Evolutionary conservation across 2,888 invertebrate species (phyloP), one percentile per base, ranked within the genome.

Genomic region (Junonia oenone): DNA sequence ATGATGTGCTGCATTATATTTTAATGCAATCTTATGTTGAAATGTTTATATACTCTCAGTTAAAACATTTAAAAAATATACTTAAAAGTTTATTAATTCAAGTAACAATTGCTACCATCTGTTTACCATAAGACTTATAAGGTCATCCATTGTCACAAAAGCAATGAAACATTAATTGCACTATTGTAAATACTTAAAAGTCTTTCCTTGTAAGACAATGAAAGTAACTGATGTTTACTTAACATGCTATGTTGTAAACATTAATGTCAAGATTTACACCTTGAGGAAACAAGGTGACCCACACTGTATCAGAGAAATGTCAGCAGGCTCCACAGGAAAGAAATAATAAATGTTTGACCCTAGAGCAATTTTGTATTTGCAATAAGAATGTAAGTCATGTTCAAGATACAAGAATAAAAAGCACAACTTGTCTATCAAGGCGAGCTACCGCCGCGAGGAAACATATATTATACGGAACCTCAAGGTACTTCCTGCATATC

Each of bases 401-500:
- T 68, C 70, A 69, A 67, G 67, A 65, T 69, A 75, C 76, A 66
- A 77, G 76, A 72, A 81, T 81, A 78, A 86, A 76, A 83, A 79
- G 78, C 79, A 81, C 78, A 76, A 80, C 72, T 73, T 71, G 68
- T 69, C 68, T 65, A 73, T 74, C 89, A 89, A 90, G 90, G 90
- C 77, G 68, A 90, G 73, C 90, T 68, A 74, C 78, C 68, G 72
- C 73, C 71, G 72, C 68, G 80, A 85, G 88, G 87, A 89, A 88
- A 87, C 76, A 76, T 73, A 81, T 74, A 69, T n/a, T n/a, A n/a
- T 81, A 73, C 82, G 78, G 82, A 83, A 78, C 81, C 67, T 83
- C 91, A 91, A 91, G 91, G 91, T 76, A 76, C 86, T 91, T 91
- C 91, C 91, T 90, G 81, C 81, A 86, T 83, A 83, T 82, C 88